A percentile compares a stretch with the other conserved stretches of the same genome.
These are phyloP conservation scores for Tokudaia tokunoshimensis DNA, from an alignment of 2,797 vertebrate genomes.

Conservation along the genomic window DNA sequence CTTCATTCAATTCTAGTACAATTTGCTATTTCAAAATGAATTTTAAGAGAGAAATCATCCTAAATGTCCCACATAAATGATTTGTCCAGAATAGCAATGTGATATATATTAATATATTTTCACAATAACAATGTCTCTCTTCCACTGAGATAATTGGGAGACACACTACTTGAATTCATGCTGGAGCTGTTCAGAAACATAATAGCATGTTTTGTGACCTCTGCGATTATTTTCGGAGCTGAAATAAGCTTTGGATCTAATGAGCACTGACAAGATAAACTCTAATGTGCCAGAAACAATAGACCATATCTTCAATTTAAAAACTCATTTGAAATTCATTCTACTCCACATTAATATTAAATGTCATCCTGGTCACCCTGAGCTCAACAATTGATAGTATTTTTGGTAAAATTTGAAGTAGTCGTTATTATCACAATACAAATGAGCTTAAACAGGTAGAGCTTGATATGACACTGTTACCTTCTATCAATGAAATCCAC, in stretches of 20 bases:
- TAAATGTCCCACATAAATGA: background rate
- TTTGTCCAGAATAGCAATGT: background rate
- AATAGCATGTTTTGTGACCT: slow-evolving; percentile 51
- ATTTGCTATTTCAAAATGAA: slow-evolving; percentile 14
- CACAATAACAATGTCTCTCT: background rate
- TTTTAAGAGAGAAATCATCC: slow-evolving; percentile 30
- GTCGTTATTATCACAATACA: background rate
- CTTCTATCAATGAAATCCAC: background rate
- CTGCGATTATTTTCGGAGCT: slow-evolving; percentile 75
- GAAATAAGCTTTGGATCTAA: slow-evolving; percentile 53
- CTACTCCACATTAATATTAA: slow-evolving; percentile 47
- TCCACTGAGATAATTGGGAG: background rate
- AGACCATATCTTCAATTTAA: slow-evolving; percentile 55
- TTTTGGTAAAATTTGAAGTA: slow-evolving; percentile 32
- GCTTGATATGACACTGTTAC: background rate
- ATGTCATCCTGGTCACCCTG: background rate
- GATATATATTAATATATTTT: background rate
- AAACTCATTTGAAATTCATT: slow-evolving; percentile 51
- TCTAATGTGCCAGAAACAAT: slow-evolving; percentile 19
- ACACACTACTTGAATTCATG: slow-evolving; percentile 2
- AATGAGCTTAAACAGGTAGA: slow-evolving; percentile 30
- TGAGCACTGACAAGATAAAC: slow-evolving; percentile 52
- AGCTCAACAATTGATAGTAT: background rate
- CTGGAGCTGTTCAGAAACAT: slow-evolving; percentile 55
- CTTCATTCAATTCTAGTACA: background rate